A percentile compares a stretch with the other conserved stretches of the same genome.
phyloP scores from a whole-genome alignment of 2,888 invertebrate genomes.

The Sarcophaga rosellei region DNA sequence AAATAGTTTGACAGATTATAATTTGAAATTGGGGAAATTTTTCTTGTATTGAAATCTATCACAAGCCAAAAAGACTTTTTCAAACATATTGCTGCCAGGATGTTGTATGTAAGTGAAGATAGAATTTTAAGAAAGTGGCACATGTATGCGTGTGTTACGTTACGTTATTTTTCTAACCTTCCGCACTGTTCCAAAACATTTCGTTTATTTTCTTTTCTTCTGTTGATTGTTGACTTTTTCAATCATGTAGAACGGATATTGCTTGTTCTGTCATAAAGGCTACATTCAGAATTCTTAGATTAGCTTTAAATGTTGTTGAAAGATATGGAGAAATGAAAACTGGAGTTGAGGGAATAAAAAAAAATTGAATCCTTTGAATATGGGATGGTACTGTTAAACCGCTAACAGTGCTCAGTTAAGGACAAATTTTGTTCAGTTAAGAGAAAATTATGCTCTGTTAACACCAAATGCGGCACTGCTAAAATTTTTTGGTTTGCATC shows the following conservation, averaged over 20 bases:
- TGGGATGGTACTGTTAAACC: no score
- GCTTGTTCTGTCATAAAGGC: constrained; percentile 41
- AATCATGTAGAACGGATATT: constrained; percentile 66
- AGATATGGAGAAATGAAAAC: no score
- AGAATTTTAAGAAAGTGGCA: constrained; percentile 28
- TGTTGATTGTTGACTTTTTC: constrained; percentile 63
- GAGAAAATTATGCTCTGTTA: no score
- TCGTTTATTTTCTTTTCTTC: neutral
- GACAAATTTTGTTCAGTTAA: no score
- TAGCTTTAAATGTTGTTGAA: no score
- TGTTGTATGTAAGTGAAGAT: constrained; percentile 45
- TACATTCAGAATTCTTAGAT: no score
- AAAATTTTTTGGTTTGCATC: no score
- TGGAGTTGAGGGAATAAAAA: no score
- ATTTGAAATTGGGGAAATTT: constrained; percentile 59
- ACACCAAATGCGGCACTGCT: no score
- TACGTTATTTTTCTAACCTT: neutral
- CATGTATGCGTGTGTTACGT: neutral
- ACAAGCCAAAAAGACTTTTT: constrained; percentile 6
- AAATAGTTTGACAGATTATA: constrained; percentile 64
- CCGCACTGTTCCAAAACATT: neutral
- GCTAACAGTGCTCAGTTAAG: no score
- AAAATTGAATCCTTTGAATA: no score
- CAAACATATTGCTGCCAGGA: neutral
- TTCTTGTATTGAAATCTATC: constrained; percentile 25